phyloP scores from a whole-genome alignment of 2,113 vertebrate species.

The Maccullochella peelii region DNA sequence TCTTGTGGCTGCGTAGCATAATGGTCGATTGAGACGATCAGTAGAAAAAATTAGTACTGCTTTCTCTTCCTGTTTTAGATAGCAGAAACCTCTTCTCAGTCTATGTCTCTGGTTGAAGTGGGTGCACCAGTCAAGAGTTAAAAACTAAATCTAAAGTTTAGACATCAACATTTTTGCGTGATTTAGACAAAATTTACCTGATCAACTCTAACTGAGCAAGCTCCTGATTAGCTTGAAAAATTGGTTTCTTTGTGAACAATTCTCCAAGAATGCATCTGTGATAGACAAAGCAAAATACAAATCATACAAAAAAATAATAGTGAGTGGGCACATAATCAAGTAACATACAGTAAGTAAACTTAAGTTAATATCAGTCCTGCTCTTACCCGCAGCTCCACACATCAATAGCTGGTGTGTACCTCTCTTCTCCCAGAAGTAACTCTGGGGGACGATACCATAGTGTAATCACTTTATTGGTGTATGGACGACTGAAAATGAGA shows the following conservation, averaged over 20 bases:
- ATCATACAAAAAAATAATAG: background rate
- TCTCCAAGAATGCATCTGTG: conserved; percentile 97
- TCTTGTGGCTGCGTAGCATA: background rate
- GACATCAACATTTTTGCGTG: background rate
- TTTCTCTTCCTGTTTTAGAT: conserved; percentile 19
- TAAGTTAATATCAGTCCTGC: fast-evolving
- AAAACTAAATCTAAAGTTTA: background rate
- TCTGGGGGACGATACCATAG: conserved; percentile 98
- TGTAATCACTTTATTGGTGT: conserved; percentile 99
- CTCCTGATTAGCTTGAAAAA: conserved; percentile 99
- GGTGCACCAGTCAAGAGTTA: background rate
- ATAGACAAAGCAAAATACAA: conserved; percentile 40
- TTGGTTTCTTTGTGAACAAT: conserved; percentile 98
- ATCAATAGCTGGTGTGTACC: conserved; percentile 96
- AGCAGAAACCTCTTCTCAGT: too few species aligned
- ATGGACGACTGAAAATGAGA: conserved; percentile 89
- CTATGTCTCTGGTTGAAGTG: background rate
- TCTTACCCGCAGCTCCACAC: conserved; percentile 99
- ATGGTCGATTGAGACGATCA: background rate
- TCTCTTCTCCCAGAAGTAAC: conserved; percentile 94
- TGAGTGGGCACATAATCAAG: background rate
- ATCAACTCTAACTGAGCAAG: conserved; percentile 98
- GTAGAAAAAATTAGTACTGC: background rate
- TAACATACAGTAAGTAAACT: background rate
- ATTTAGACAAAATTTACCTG: conserved; percentile 84